Evolutionary conservation across 2,888 invertebrate genomes (phyloP).

Genomic region (Sussaba pulchella): DNA sequence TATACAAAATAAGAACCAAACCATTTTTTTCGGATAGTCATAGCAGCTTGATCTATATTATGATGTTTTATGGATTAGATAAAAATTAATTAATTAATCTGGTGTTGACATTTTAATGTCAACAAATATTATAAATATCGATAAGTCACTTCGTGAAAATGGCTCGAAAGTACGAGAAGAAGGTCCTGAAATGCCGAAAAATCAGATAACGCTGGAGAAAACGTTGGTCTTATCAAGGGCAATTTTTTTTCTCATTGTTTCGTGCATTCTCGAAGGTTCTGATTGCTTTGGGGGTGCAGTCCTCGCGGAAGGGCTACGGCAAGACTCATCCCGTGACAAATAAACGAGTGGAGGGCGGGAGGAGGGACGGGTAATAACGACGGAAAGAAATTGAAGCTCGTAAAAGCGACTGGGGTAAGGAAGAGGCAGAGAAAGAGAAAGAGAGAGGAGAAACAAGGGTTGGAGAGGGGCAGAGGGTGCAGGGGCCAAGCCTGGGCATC

Average conservation of each 20-base stretch:
- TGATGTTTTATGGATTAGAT: no score
- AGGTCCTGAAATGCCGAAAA: no score
- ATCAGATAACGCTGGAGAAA: background rate
- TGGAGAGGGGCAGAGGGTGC: constrained; percentile 14
- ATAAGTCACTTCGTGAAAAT: no score
- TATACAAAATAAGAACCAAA: background rate
- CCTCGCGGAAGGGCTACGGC: background rate
- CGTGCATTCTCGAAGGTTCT: background rate
- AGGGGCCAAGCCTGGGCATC: constrained; percentile 77
- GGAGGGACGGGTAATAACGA: constrained; percentile 33
- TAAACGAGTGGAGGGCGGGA: constrained; percentile 10
- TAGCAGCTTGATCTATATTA: no score
- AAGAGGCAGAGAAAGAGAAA: constrained; percentile 12
- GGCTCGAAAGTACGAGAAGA: no score
- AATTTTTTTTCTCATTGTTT: constrained; percentile 9
- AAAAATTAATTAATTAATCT: no score
- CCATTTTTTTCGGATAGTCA: no score
- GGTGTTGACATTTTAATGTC: no score
- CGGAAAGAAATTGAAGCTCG: constrained; percentile 48
- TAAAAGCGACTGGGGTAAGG: constrained; percentile 22
- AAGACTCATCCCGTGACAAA: constrained; percentile 7
- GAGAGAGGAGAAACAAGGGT: no score
- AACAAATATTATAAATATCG: no score
- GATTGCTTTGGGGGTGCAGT: background rate
- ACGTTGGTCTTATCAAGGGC: background rate